Evolutionary conservation across 2,113 vertebrate genomes (phyloP), one percentile per base, ranked within the genome.

Genomic region (Hucho hucho): DNA sequence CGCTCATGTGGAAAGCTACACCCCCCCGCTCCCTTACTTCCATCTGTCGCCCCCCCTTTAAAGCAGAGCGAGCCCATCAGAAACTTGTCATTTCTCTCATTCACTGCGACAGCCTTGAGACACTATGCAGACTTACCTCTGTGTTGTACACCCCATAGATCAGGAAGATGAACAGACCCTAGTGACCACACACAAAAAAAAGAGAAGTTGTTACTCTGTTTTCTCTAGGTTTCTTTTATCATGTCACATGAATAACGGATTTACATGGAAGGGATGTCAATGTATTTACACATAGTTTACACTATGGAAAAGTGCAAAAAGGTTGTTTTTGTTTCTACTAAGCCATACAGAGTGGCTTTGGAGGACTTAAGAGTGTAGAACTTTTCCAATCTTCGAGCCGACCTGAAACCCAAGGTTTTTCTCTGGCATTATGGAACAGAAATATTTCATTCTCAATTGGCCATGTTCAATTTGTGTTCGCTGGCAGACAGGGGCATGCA

Each of bases 1-100:
- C 93, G 94, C 93, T 94, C 87, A 66, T 88, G 92, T 93, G 93
- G 92, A 94, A 89, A 95, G 88, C 90, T 79, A 82, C 82, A 86
- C 75, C 87, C 80, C 81, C 84, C 83, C 74, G 24, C 28, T 69
- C 69, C 49, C 64, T 46, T 11, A 63, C 76, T 59, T 76, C 61
- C 6, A 82, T 71, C 71, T n/a, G 61, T 3, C 43, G 12, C 28
- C 69, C 64, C 56, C 77, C 94, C 93, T 94, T 90, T 94, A 93
- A 90, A 87, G 88, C 90, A 94, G 95, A 94, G 49, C 14, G 94
- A 96, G 93, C 96, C 95, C 95, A 96, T 98, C 96, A 98, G 96
- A 97, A 97, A 97, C 95, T 96, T 98, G 97, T 97, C 97, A 99
- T 96, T 96, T 98, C 96, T 94, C 96, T 99, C 97, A 95, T 97